Conservation (phyloP, 2,888 invertebrate species). For the Eubasilissa splendida region DNA sequence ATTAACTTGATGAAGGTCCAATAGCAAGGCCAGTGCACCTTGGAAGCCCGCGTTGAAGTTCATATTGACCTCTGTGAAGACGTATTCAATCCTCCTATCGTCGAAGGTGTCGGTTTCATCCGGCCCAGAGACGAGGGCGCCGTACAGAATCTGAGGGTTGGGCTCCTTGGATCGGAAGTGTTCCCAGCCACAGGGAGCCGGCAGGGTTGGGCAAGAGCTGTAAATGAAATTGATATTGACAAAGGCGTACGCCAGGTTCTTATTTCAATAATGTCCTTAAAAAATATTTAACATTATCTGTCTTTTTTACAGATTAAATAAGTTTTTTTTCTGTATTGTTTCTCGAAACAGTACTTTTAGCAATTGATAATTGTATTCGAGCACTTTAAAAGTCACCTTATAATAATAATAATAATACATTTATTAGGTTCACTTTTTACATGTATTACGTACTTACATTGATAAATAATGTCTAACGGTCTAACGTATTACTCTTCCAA, state of each 20-base stretch:
- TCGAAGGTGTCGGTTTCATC: conserved; percentile 70
- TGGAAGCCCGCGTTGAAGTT: conserved; percentile 75
- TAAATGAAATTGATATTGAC: conserved; percentile 44
- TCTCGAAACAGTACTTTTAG: no score
- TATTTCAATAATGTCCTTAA: neutral
- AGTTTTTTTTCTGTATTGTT: neutral
- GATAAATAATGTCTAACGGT: no score
- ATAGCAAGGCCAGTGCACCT: conserved; percentile 69
- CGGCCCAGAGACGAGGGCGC: conserved; percentile 74
- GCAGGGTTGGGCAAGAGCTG: conserved; percentile 71
- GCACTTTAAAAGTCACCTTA: no score
- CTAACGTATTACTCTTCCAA: no score
- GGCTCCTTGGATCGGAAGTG: conserved; percentile 65
- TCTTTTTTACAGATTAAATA: neutral
- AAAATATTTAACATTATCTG: neutral
- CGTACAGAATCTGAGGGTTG: conserved; percentile 72
- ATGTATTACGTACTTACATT: no score
- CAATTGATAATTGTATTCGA: no score
- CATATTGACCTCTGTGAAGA: conserved; percentile 72
- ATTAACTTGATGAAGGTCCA: conserved; percentile 61
- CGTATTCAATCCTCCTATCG: conserved; percentile 70
- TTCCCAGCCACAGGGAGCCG: conserved; percentile 69
- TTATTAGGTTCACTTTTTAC: no score
- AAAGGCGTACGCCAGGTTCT: neutral
- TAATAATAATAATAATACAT: no score